These are phyloP conservation scores for Gastrophryne carolinensis DNA, from an alignment of 2,797 vertebrate genomes.

Conservation along the genomic window DNA sequence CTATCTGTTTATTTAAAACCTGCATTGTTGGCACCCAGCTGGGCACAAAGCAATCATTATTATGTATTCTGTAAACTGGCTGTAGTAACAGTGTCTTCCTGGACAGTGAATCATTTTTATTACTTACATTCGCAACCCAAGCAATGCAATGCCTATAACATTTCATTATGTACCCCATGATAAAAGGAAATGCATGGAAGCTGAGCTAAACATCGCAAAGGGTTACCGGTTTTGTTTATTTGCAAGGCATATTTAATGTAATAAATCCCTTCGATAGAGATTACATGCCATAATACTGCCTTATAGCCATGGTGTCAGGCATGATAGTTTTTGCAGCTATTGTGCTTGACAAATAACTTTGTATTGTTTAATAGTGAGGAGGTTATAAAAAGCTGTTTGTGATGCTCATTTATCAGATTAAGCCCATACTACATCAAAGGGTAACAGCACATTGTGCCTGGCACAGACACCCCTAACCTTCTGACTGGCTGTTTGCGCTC, in stretches of 20 bases:
- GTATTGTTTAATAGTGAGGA: slow-evolving; percentile 12
- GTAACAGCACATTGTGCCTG: slow-evolving; percentile 28
- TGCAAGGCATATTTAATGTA: slow-evolving; percentile 2
- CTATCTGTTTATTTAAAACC: too few relatives aligned
- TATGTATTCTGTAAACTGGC: too few relatives aligned
- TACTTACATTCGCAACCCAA: too few relatives aligned
- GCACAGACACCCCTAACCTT: slow-evolving; percentile 22
- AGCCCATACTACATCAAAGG: slow-evolving; percentile 19
- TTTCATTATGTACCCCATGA: neutral
- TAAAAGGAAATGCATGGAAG: neutral
- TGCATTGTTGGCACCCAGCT: too few relatives aligned
- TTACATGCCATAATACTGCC: neutral
- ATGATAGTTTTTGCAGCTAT: slow-evolving; percentile 5
- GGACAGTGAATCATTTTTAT: too few relatives aligned
- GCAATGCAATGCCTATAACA: neutral
- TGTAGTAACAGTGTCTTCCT: too few relatives aligned
- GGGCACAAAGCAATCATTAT: too few relatives aligned
- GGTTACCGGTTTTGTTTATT: neutral
- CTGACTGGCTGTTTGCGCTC: slow-evolving; percentile 14
- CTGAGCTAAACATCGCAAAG: neutral
- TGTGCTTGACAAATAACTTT: slow-evolving; percentile 26
- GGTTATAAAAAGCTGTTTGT: neutral
- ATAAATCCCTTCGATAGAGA: slow-evolving; percentile 1
- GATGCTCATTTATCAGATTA: slow-evolving; percentile 22
- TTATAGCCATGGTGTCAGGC: slow-evolving; percentile 9